Evolutionary conservation across 2,888 invertebrate genomes (phyloP).

Genomic region (Cryptocheilus praepositus): DNA sequence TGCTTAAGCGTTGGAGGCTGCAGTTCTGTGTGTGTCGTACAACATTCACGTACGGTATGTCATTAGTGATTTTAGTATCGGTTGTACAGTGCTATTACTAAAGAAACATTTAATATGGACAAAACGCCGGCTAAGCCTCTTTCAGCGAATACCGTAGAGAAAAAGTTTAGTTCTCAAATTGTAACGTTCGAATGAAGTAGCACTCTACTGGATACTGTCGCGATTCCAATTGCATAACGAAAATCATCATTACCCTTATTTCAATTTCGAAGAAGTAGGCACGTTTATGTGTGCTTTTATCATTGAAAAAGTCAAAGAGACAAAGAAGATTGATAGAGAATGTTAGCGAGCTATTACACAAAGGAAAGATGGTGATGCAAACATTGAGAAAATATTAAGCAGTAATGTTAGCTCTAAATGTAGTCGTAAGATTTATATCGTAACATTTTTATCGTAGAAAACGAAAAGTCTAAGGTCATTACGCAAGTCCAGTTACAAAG

Average conservation of each 20-base stretch:
- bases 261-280: constrained; percentile 31
- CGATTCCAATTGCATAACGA: no score
- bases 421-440: constrained; percentile 51
- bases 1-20: constrained; percentile 52
- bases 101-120: constrained; percentile 37
- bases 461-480: constrained; percentile 31
- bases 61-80: constrained; percentile 38
- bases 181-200: neutral
- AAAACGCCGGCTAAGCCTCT: constrained; percentile 3
- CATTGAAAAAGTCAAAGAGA: no score
- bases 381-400: constrained; percentile 34
- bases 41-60: constrained; percentile 32
- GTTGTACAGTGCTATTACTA: constrained; percentile 50
- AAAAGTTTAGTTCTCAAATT: constrained; percentile 9
- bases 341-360: constrained; percentile 10
- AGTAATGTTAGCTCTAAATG: constrained; percentile 49
- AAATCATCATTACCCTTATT: constrained; percentile 32
- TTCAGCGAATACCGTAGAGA: constrained; percentile 1
- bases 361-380: constrained; percentile 30
- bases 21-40: constrained; percentile 32
- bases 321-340: constrained; percentile 26
- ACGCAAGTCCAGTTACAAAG: constrained; percentile 27
- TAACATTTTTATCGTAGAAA: constrained; percentile 21
- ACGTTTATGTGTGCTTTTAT: constrained; percentile 15
- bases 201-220: no score